A percentile compares a stretch with the other conserved stretches of the same genome.
Evolutionary conservation across 1,140 invertebrate genomes (phyloP).

Genomic region (Venturia canescens): DNA sequence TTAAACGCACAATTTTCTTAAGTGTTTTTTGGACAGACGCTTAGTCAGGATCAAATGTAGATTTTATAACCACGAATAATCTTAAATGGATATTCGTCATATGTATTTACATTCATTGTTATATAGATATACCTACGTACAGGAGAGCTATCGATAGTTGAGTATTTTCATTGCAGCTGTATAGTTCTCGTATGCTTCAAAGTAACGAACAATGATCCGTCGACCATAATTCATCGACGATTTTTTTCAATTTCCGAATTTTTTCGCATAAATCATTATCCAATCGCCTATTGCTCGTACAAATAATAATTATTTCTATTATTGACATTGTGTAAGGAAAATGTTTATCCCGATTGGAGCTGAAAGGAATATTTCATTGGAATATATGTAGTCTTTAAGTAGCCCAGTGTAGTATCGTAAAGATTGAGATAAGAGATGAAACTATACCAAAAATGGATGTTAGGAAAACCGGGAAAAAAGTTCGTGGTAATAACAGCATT

Average conservation of each 20-base stretch:
- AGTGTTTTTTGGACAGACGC: not conserved
- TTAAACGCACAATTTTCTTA: slow-evolving; percentile 8
- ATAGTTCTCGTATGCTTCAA: not conserved
- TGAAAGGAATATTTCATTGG: not conserved
- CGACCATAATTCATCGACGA: not conserved
- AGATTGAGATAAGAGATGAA: not conserved
- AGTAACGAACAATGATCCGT: not conserved
- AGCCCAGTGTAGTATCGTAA: not conserved
- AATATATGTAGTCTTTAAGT: not conserved
- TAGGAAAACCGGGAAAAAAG: not conserved
- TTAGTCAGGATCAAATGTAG: not conserved
- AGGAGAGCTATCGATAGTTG: not conserved
- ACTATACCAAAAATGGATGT: slow-evolving; percentile 13
- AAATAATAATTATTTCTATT: too few relatives aligned
- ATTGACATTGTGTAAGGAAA: too few relatives aligned
- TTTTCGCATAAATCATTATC: not conserved
- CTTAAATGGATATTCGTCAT: not conserved
- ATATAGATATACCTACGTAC: too few relatives aligned
- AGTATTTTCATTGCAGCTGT: not conserved
- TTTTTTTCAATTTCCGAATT: not conserved
- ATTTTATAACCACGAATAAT: not conserved
- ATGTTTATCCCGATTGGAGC: not conserved
- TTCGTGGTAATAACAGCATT: not conserved
- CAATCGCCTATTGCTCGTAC: too few relatives aligned
- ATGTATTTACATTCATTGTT: not conserved